Evolutionary conservation across 2,797 vertebrate genomes (phyloP).

Genomic region (Fundulus diaphanus): DNA sequence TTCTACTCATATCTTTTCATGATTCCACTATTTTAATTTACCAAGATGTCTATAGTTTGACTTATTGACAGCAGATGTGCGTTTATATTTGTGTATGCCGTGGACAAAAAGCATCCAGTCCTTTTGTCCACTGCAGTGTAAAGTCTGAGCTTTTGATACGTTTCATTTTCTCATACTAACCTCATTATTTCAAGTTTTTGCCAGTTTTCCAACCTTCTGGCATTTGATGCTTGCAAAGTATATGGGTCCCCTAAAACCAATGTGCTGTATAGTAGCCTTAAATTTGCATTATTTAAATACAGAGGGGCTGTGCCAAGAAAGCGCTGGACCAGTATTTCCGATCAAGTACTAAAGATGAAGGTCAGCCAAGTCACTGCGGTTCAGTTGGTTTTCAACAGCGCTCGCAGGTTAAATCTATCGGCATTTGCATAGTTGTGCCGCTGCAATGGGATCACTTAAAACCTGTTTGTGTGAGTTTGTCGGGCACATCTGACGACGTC

Average conservation of each 20-base stretch:
- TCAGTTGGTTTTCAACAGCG: not conserved
- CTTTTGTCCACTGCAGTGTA: not conserved
- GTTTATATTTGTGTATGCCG: not conserved
- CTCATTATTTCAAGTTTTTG: not conserved
- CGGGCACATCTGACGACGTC: not conserved
- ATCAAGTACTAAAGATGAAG: not conserved
- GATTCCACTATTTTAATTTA: not conserved
- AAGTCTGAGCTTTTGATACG: not conserved
- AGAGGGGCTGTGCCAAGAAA: slow-evolving; percentile 3
- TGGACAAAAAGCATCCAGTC: not conserved
- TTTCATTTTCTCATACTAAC: not conserved
- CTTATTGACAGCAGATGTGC: not conserved
- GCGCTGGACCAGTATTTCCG: not conserved
- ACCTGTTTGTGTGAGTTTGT: slow-evolving; percentile 5
- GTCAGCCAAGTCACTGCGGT: not conserved
- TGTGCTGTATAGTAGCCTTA: not conserved
- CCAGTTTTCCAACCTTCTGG: not conserved
- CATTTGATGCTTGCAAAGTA: not conserved
- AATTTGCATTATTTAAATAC: slow-evolving; percentile 1
- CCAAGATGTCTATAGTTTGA: not conserved
- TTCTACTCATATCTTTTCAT: not conserved
- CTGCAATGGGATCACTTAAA: slow-evolving; percentile 20
- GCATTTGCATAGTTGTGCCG: not conserved
- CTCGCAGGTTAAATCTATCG: not conserved
- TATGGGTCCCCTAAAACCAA: not conserved